Conservation (phyloP, 2,888 invertebrate species). For the Eilema sororculum region DNA sequence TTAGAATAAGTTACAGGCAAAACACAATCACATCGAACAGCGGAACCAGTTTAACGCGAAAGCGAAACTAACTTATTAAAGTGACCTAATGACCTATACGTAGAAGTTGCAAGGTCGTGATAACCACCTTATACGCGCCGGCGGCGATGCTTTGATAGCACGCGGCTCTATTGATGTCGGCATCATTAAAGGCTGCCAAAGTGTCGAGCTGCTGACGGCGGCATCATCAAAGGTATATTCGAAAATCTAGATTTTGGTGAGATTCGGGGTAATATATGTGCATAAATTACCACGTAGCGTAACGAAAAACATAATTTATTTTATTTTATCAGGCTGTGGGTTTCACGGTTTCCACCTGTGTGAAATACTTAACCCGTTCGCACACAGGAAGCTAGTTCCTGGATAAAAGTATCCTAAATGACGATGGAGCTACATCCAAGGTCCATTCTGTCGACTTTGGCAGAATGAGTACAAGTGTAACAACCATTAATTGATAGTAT, state of each 20-base stretch:
- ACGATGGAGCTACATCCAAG: too few relatives aligned
- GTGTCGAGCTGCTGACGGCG: not conserved
- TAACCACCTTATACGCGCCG: not conserved
- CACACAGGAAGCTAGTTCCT: too few relatives aligned
- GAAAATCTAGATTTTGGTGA: not conserved
- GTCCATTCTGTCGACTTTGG: too few relatives aligned
- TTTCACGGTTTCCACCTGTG: too few relatives aligned
- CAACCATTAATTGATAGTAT: too few relatives aligned
- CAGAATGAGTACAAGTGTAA: too few relatives aligned
- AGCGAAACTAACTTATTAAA: not conserved
- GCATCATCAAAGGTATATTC: not conserved
- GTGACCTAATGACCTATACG: not conserved
- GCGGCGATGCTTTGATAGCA: not conserved
- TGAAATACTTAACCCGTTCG: too few relatives aligned
- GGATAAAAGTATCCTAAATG: too few relatives aligned
- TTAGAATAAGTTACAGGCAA: not conserved
- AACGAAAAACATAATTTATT: too few relatives aligned
- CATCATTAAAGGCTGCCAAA: not conserved
- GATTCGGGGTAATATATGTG: not conserved
- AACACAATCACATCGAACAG: not conserved
- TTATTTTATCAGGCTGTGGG: too few relatives aligned
- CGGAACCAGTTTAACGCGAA: not conserved
- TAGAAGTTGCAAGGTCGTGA: not conserved
- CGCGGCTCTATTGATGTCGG: slow-evolving; percentile 4
- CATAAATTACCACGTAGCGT: too few relatives aligned